A percentile compares a stretch with the other conserved stretches of the same genome.
phyloP scores from a whole-genome alignment of 2,113 vertebrate species.

The Egretta garzetta region DNA sequence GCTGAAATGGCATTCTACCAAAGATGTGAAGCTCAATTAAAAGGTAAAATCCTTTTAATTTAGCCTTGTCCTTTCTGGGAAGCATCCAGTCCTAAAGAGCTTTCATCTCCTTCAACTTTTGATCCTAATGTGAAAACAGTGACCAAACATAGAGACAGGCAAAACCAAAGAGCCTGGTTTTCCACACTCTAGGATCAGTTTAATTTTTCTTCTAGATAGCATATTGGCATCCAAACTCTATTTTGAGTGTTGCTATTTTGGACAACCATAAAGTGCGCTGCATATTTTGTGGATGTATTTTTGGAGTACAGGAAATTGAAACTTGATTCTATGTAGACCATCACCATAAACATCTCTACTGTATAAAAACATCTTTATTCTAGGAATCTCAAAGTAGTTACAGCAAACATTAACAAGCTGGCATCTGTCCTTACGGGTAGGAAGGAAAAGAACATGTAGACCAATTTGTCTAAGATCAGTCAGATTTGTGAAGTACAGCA shows the following conservation, averaged over 20 bases:
- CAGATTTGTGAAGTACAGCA: background rate
- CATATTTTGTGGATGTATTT: conserved; percentile 45
- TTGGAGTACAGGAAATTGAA: conserved; percentile 46
- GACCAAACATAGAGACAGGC: background rate
- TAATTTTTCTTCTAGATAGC: conserved; percentile 30
- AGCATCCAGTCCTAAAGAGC: background rate
- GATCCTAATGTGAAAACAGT: background rate
- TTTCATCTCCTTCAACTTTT: background rate
- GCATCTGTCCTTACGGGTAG: background rate
- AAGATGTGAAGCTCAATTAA: background rate
- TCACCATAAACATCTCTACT: conserved; percentile 25
- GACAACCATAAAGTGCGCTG: background rate
- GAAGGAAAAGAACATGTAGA: background rate
- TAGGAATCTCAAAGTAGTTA: background rate
- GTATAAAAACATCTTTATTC: conserved; percentile 11
- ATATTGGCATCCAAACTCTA: conserved; percentile 18
- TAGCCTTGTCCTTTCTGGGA: background rate
- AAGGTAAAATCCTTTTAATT: conserved; percentile 5
- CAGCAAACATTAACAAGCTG: background rate
- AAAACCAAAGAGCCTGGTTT: background rate
- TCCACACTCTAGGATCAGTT: background rate
- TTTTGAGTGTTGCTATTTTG: conserved; percentile 57
- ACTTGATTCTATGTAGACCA: background rate
- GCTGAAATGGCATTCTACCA: background rate
- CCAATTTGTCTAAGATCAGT: background rate